Percentiles rank a stretch among this genome's conserved stretches.
Evolutionary conservation across 1,140 invertebrate species (phyloP).

Genomic region (Aphelenchoides besseyi): DNA sequence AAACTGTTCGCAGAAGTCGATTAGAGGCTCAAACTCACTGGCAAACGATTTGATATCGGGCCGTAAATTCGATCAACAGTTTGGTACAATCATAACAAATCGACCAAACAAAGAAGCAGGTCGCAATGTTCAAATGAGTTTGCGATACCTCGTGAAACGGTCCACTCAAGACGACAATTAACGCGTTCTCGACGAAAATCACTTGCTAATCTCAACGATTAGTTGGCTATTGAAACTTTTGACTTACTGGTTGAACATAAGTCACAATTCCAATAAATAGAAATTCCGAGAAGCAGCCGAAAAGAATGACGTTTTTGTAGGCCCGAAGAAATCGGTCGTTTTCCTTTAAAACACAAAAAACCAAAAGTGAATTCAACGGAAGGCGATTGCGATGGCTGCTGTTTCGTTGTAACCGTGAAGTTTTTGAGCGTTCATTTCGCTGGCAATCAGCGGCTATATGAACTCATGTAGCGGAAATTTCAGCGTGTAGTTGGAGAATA

Average conservation of each 20-base stretch:
- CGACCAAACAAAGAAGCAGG: background rate
- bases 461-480: no score
- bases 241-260: background rate
- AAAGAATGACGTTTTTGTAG: background rate
- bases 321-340: background rate
- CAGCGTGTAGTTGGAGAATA: no score
- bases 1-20: background rate
- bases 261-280: background rate
- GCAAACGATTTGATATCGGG: background rate
- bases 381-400: background rate
- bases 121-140: background rate
- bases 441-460: no score
- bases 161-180: background rate
- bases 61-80: background rate
- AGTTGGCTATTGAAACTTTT: background rate
- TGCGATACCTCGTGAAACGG: background rate
- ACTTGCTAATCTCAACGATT: background rate
- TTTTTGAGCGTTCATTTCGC: background rate
- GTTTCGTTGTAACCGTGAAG: background rate
- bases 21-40: background rate
- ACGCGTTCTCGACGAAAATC: background rate
- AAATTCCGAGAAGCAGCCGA: background rate
- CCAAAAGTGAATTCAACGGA: background rate
- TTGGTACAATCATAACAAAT: background rate
- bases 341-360: background rate